Evolutionary conservation across 2,888 invertebrate genomes (phyloP).

Genomic region (Fragum sueziense): DNA sequence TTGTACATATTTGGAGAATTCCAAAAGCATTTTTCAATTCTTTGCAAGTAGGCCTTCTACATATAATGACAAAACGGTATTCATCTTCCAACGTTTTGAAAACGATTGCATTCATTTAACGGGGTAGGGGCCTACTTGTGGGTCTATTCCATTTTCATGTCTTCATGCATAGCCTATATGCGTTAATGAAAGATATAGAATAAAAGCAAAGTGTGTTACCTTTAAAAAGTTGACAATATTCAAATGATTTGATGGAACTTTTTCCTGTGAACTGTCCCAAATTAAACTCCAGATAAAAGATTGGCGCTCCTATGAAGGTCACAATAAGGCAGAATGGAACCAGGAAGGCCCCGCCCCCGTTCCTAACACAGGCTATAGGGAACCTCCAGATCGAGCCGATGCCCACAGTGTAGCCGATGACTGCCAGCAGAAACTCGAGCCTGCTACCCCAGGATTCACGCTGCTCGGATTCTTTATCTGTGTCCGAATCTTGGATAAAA

Average conservation of each 20-base stretch:
- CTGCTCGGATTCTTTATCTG: neutral
- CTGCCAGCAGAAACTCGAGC: conserved; percentile 3
- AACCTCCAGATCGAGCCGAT: conserved; percentile 15
- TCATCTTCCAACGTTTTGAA: too few relatives aligned
- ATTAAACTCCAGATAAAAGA: conserved; percentile 6
- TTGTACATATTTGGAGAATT: too few relatives aligned
- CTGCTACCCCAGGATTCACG: conserved; percentile 5
- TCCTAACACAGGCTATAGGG: neutral
- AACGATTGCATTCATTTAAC: too few relatives aligned
- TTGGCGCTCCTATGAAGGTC: conserved; percentile 1
- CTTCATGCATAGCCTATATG: too few relatives aligned
- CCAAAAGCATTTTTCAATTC: too few relatives aligned
- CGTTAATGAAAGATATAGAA: neutral
- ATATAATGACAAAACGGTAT: too few relatives aligned
- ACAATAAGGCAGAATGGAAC: conserved; percentile 1
- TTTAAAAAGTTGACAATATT: conserved; percentile 8
- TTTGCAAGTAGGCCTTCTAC: too few relatives aligned
- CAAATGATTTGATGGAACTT: neutral
- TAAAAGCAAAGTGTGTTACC: too few relatives aligned
- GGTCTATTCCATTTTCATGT: too few relatives aligned
- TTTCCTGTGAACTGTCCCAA: conserved; percentile 11
- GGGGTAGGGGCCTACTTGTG: too few relatives aligned
- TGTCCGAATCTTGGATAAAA: neutral
- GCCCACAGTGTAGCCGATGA: conserved; percentile 6
- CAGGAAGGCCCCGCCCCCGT: conserved; percentile 15